Percentiles rank a stretch among this genome's conserved stretches.
phyloP scores from a whole-genome alignment of 2,113 vertebrate species.

The Castor canadensis region DNA sequence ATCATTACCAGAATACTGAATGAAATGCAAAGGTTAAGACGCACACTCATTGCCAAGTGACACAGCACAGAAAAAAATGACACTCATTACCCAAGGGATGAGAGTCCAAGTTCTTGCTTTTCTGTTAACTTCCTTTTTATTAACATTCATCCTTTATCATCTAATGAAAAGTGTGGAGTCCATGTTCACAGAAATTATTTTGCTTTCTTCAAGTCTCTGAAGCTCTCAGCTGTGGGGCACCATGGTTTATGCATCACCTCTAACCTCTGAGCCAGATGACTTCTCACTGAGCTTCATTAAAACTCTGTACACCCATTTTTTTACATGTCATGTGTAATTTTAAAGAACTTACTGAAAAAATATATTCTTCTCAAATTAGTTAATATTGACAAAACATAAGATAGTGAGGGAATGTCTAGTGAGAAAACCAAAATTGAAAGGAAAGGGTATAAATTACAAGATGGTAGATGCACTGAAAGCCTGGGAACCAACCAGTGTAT shows the following conservation, averaged over 20 bases:
- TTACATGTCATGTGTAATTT: background rate
- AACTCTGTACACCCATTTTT: background rate
- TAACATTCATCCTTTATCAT: background rate
- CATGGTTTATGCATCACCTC: background rate
- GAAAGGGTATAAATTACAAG: background rate
- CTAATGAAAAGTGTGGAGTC: background rate
- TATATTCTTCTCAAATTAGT: background rate
- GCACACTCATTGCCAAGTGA: background rate
- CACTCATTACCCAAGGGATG: background rate
- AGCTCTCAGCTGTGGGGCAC: background rate
- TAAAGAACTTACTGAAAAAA: background rate
- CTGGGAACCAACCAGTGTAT: background rate
- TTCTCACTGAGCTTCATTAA: background rate
- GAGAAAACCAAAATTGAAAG: background rate
- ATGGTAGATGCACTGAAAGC: fast-evolving
- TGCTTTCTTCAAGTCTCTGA: background rate
- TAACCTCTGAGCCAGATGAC: background rate
- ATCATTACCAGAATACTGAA: background rate
- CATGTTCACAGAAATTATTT: background rate
- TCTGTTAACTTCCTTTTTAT: background rate
- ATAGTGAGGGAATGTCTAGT: background rate
- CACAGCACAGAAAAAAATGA: background rate
- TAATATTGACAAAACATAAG: background rate
- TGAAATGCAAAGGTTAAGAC: background rate
- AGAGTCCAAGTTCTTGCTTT: background rate